These are phyloP conservation scores for Brachystomella parvula DNA, from an alignment of 1,140 invertebrate genomes.

Conservation along the genomic window DNA sequence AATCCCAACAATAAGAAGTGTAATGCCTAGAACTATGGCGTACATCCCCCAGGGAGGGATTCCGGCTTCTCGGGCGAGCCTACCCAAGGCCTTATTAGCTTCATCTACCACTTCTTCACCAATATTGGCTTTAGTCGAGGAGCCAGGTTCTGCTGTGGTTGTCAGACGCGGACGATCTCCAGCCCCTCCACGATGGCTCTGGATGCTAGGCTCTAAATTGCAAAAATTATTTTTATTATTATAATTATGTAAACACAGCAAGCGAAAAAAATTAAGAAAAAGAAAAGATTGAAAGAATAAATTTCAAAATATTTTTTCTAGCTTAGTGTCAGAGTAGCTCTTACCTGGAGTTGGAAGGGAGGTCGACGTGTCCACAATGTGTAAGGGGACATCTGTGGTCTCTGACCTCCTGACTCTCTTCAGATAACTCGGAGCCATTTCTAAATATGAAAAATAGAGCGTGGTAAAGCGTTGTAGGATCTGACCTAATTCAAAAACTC, in stretches of 20 bases:
- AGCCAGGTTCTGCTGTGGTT: constrained; percentile 15
- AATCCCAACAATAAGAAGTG: neutral
- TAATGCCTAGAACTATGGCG: neutral
- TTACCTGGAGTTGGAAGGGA: neutral
- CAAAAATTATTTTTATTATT: neutral
- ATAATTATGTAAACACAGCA: too few relatives aligned
- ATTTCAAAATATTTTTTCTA: neutral
- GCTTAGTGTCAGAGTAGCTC: neutral
- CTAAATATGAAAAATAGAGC: too few relatives aligned
- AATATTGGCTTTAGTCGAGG: constrained; percentile 32
- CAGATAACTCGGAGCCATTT: constrained; percentile 9
- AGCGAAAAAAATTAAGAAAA: too few relatives aligned
- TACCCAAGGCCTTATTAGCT: constrained; percentile 24
- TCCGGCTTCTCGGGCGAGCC: neutral
- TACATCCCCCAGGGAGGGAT: constrained; percentile 48
- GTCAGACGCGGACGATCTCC: neutral
- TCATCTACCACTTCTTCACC: constrained; percentile 36
- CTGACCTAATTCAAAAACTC: too few relatives aligned
- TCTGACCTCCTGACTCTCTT: neutral
- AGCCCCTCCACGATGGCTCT: neutral
- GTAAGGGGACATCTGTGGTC: neutral
- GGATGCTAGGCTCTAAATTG: neutral
- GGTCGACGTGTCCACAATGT: neutral
- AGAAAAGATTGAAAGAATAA: too few relatives aligned
- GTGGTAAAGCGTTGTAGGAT: too few relatives aligned